phyloP scores from a whole-genome alignment of 1,140 invertebrate species.

The Drosophila insularis region DNA sequence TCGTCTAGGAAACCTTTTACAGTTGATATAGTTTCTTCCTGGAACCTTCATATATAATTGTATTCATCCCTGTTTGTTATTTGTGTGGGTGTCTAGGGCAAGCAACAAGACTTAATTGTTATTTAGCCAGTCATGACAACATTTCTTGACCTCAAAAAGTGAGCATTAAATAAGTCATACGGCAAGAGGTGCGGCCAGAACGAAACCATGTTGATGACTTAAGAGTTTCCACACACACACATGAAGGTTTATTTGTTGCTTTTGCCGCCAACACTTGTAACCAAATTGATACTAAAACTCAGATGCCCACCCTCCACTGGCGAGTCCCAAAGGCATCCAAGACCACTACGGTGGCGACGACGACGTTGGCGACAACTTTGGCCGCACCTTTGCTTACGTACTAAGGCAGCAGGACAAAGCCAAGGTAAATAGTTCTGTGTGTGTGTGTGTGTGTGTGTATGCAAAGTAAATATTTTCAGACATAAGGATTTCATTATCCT shows the following conservation, averaged over 20 bases:
- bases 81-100: slow-evolving; percentile 24
- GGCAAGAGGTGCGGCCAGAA: slow-evolving; percentile 37
- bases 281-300: slow-evolving; percentile 72
- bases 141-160: slow-evolving; percentile 73
- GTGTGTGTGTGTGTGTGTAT: slow-evolving; percentile 26
- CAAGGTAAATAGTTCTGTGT: slow-evolving; percentile 53
- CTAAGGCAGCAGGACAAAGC: slow-evolving; percentile 29
- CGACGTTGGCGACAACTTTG: slow-evolving; percentile 50
- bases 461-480: slow-evolving; percentile 73
- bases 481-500: slow-evolving; percentile 82
- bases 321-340: slow-evolving; percentile 63
- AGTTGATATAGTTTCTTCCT: neutral
- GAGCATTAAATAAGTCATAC: slow-evolving; percentile 38
- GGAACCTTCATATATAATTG: neutral
- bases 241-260: slow-evolving; percentile 21
- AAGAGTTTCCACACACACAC: slow-evolving; percentile 45
- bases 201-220: slow-evolving; percentile 59
- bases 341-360: slow-evolving; percentile 41
- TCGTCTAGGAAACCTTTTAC: neutral
- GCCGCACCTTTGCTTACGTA: slow-evolving; percentile 73
- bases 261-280: slow-evolving; percentile 56
- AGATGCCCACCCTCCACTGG: slow-evolving; percentile 7
- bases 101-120: slow-evolving; percentile 7
- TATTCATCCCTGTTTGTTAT: slow-evolving; percentile 11
- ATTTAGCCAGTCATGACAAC: slow-evolving; percentile 31